Evolutionary conservation across 1,140 invertebrate genomes (phyloP).

Genomic region (Platyscapa corneri): DNA sequence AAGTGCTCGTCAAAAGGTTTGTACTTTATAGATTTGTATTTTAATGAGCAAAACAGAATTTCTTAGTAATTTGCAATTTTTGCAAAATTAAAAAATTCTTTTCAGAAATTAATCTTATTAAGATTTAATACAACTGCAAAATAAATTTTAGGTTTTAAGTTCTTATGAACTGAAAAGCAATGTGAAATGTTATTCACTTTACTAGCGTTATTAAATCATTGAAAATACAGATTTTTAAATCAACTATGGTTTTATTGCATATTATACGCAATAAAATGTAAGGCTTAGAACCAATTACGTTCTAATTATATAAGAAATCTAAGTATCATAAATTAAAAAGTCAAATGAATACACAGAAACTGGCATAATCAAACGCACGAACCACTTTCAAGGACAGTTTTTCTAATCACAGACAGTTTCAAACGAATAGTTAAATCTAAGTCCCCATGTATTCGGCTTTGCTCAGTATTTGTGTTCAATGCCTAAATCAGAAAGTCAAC

Average conservation of each 20-base stretch:
- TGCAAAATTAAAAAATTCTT: conserved; percentile 40
- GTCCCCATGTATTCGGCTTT: conserved; percentile 46
- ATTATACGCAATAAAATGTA: conserved; percentile 29
- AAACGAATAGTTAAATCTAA: conserved; percentile 51
- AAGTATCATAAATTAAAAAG: conserved; percentile 45
- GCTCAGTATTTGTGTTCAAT: conserved; percentile 40
- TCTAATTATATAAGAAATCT: conserved; percentile 39
- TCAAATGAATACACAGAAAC: conserved; percentile 24
- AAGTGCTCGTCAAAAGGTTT: conserved; percentile 49
- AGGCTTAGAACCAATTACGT: conserved; percentile 41
- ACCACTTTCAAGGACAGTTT: conserved; percentile 48
- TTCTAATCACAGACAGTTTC: conserved; percentile 53
- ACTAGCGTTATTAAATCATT: conserved; percentile 29
- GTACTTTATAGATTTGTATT: conserved; percentile 44
- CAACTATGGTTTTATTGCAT: conserved; percentile 12
- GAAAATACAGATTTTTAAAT: conserved; percentile 29
- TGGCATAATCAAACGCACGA: conserved; percentile 48
- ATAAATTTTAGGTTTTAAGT: conserved; percentile 11
- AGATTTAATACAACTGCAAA: conserved; percentile 38
- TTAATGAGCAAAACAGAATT: conserved; percentile 24
- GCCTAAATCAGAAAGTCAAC: conserved; percentile 57
- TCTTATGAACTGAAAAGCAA: conserved; percentile 15
- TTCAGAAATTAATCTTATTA: conserved; percentile 22
- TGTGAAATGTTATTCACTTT: conserved; percentile 37
- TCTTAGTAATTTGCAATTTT: conserved; percentile 27